Conservation (phyloP, 2,797 vertebrate species). For the Falco novaeseelandiae region DNA sequence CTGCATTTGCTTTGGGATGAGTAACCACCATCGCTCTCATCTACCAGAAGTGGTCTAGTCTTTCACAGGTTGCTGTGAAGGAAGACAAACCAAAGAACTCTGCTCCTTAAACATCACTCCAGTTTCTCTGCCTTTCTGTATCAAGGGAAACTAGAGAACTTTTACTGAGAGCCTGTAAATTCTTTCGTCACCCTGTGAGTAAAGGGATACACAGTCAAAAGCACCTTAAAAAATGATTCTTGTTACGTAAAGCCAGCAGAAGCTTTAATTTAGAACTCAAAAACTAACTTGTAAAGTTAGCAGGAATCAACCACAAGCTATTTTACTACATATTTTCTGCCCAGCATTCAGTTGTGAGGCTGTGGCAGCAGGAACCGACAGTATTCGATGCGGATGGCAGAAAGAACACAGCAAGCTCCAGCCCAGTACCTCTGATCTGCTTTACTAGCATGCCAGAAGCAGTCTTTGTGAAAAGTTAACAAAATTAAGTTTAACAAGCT, state of each 20-base stretch:
- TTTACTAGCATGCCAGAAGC: fast-evolving
- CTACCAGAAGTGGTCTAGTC: not conserved
- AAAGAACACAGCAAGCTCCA: not conserved
- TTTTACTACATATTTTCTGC: not conserved
- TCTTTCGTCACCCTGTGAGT: not conserved
- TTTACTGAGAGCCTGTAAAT: not conserved
- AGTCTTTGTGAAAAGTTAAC: not conserved
- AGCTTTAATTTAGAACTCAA: not conserved
- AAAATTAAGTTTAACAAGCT: not conserved
- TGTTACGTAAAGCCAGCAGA: not conserved
- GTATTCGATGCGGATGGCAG: not conserved
- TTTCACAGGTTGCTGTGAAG: not conserved
- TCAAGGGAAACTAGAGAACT: not conserved
- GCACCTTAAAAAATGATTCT: not conserved
- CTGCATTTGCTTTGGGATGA: not conserved
- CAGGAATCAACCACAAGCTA: not conserved
- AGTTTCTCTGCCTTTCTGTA: not conserved
- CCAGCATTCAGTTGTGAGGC: not conserved
- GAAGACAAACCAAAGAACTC: not conserved
- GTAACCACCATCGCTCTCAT: not conserved
- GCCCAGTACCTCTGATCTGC: not conserved
- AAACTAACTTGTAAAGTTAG: not conserved
- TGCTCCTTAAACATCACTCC: not conserved
- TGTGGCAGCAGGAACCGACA: not conserved
- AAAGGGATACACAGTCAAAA: not conserved